Evolutionary conservation across 2,888 invertebrate genomes (phyloP).

Genomic region (Amorpha juglandis): DNA sequence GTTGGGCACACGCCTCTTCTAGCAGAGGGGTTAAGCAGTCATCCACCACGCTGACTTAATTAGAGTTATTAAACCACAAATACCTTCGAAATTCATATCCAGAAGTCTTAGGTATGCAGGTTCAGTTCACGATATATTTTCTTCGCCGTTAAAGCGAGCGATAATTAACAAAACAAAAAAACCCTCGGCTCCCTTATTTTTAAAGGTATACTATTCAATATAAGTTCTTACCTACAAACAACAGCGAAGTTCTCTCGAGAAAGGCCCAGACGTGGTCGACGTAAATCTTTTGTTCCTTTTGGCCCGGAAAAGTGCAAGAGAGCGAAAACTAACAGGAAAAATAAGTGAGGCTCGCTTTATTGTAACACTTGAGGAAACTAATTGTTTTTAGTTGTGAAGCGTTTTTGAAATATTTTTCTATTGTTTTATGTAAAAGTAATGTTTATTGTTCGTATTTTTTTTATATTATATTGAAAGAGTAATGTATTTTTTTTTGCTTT

Average conservation of each 20-base stretch:
- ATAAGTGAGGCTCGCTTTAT: conserved; percentile 58
- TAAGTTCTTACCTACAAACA: conserved; percentile 43
- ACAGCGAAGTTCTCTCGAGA: conserved; percentile 49
- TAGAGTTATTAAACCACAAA: too few species aligned
- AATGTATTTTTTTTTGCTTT: too few species aligned
- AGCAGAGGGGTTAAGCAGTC: too few species aligned
- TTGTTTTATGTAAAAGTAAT: not conserved
- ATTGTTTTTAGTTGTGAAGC: conserved; percentile 59
- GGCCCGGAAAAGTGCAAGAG: conserved; percentile 69
- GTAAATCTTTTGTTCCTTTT: conserved; percentile 74
- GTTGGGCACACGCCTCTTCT: too few species aligned
- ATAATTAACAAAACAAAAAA: too few species aligned
- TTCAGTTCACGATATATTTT: too few species aligned
- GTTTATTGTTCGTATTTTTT: not conserved
- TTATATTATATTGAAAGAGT: too few species aligned
- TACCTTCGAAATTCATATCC: too few species aligned
- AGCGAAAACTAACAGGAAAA: conserved; percentile 75
- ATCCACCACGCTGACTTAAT: too few species aligned
- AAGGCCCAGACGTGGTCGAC: conserved; percentile 64
- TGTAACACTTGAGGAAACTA: conserved; percentile 65
- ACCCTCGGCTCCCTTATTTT: too few species aligned
- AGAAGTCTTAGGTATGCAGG: too few species aligned
- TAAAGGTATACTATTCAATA: conserved; percentile 36
- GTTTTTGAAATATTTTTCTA: conserved; percentile 10
- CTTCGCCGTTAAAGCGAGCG: too few species aligned